Evolutionary conservation across 92 coral and sea anemone species (phyloP).

Genomic region (Epizoanthus rinbou): DNA sequence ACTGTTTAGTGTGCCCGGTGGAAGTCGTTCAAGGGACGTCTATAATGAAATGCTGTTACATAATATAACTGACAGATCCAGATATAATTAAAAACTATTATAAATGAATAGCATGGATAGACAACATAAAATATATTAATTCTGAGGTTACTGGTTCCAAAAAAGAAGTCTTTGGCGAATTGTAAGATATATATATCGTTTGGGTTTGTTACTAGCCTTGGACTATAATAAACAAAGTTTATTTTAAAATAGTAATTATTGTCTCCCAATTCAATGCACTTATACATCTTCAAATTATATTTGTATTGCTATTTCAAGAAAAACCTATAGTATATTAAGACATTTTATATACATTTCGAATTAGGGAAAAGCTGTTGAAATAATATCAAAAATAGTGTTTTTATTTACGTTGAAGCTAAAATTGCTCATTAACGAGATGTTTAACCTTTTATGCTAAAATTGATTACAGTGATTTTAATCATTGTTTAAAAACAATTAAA

Average conservation of each 20-base stretch:
- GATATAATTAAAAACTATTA: neutral
- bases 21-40: neutral
- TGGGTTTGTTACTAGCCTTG: too few relatives aligned
- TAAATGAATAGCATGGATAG: neutral
- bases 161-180: too few relatives aligned
- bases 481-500: neutral
- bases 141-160: neutral
- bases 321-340: neutral
- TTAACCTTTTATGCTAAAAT: neutral
- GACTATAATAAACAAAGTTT: too few relatives aligned
- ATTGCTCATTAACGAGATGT: neutral
- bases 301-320: too few relatives aligned
- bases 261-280: too few relatives aligned
- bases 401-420: neutral
- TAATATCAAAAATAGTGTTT: neutral
- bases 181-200: too few relatives aligned
- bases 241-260: too few relatives aligned
- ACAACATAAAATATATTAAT: neutral
- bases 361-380: neutral
- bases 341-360: neutral
- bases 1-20: slow-evolving; percentile 6
- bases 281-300: too few relatives aligned
- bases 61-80: neutral
- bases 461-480: neutral
- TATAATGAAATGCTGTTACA: neutral